phyloP scores from a whole-genome alignment of 2,113 vertebrate genomes.

The Pseudorasbora parva region DNA sequence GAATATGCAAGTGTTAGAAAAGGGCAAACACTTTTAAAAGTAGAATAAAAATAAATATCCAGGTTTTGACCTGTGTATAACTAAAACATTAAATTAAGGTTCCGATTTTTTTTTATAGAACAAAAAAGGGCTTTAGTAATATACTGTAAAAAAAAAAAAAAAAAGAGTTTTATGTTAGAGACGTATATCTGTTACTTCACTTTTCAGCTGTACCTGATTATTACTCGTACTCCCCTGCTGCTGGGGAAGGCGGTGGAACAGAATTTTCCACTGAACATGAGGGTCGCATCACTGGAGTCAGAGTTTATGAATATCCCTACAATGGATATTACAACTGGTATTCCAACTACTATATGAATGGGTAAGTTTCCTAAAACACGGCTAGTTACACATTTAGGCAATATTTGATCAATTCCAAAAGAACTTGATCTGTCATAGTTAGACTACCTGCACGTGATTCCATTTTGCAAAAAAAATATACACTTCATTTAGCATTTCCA shows the following conservation, averaged over 20 bases:
- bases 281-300: conserved; percentile 24
- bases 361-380: not conserved
- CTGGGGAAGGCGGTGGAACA: not conserved
- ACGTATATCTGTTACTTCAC: not conserved
- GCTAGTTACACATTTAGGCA: too few species aligned
- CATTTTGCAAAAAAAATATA: too few species aligned
- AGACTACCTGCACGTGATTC: too few species aligned
- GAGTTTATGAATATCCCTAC: not conserved
- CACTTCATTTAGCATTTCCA: too few species aligned
- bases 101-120: too few species aligned
- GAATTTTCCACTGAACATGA: not conserved
- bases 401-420: too few species aligned
- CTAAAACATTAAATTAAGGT: too few species aligned
- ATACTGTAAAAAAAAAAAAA: too few species aligned
- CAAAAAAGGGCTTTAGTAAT: not conserved
- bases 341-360: conserved; percentile 1
- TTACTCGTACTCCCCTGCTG: not conserved
- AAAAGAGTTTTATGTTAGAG: not conserved
- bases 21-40: not conserved
- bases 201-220: not conserved
- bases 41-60: not conserved
- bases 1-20: not conserved
- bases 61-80: not conserved
- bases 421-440: too few species aligned
- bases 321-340: not conserved